Percentiles rank a stretch among this genome's conserved stretches.
Conservation (phyloP, 2,797 vertebrate species). For the Astyanax mexicanus region DNA sequence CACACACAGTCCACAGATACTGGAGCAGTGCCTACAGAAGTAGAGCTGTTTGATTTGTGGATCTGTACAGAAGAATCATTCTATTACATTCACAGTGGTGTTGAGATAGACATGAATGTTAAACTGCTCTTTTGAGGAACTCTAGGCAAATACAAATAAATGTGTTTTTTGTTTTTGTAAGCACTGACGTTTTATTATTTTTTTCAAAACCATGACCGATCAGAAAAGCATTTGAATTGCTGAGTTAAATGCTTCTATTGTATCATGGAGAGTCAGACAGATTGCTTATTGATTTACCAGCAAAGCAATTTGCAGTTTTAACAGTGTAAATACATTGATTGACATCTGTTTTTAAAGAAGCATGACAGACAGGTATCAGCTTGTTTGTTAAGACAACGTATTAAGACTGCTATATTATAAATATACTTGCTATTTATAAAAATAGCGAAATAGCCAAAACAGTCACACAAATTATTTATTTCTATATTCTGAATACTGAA, state of each 20-base stretch:
- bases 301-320: too few species aligned
- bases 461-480: too few species aligned
- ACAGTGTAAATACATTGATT: too few species aligned
- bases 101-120: slow-evolving; percentile 13
- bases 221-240: neutral
- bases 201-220: too few species aligned
- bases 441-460: too few species aligned
- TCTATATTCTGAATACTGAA: too few species aligned
- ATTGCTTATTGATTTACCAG: too few species aligned
- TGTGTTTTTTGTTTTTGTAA: neutral
- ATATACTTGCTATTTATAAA: too few species aligned
- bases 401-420: too few species aligned
- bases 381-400: too few species aligned
- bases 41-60: neutral
- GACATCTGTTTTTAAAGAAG: too few species aligned
- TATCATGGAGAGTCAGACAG: neutral
- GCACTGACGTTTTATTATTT: neutral
- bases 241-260: neutral
- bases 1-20: neutral
- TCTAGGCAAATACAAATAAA: neutral
- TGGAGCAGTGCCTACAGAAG: neutral
- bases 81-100: neutral
- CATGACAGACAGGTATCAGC: too few species aligned
- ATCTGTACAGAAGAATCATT: neutral
- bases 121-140: neutral